Evolutionary conservation across 2,797 vertebrate species (phyloP).

Genomic region (Ptychobarbus kaznakovi): DNA sequence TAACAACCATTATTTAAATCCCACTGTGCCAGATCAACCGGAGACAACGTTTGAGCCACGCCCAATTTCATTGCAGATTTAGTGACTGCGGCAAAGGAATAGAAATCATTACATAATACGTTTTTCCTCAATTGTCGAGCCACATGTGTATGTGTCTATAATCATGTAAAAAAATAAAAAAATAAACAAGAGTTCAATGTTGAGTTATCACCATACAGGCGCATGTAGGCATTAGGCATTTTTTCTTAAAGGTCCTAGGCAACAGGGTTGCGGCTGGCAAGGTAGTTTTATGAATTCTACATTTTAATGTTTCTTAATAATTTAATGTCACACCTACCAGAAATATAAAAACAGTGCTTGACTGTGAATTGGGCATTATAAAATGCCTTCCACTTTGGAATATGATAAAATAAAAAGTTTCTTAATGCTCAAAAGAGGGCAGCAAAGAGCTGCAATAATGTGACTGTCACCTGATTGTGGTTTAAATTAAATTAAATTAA

Average conservation of each 20-base stretch:
- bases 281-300: background rate
- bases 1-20: background rate
- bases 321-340: background rate
- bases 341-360: background rate
- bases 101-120: background rate
- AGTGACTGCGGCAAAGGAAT: background rate
- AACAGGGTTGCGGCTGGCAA: background rate
- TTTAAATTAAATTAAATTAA: background rate
- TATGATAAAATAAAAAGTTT: background rate
- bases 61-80: constrained; percentile 16
- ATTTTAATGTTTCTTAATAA: background rate
- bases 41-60: background rate
- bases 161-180: background rate
- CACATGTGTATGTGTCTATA: background rate
- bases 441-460: constrained; percentile 24
- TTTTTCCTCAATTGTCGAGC: background rate
- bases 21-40: background rate
- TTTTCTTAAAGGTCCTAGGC: background rate
- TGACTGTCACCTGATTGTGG: constrained; percentile 41
- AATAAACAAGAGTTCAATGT: background rate
- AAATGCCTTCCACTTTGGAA: background rate
- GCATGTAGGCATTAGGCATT: background rate
- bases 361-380: too few species aligned
- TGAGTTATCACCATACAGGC: background rate
- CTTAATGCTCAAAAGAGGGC: constrained; percentile 13